These are phyloP conservation scores for Erebia aethiops DNA, from an alignment of 2,888 invertebrate genomes.

Conservation along the genomic window DNA sequence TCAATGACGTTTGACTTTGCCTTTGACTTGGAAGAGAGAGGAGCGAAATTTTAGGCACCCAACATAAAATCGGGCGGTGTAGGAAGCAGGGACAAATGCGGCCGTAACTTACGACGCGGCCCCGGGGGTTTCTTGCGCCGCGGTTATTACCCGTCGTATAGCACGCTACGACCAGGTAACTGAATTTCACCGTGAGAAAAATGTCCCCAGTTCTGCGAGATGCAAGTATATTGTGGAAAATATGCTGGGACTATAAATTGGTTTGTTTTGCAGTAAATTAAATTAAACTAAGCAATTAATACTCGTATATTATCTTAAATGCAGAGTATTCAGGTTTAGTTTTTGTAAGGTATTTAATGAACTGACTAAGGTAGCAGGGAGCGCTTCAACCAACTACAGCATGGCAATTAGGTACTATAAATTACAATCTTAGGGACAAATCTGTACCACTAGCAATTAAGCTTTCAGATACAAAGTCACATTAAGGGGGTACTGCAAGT, in stretches of 20 bases:
- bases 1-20: too few relatives aligned
- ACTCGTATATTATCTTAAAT: too few relatives aligned
- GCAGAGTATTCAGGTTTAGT: not conserved
- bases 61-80: conserved; percentile 65
- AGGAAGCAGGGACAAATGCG: conserved; percentile 77
- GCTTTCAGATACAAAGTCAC: too few relatives aligned
- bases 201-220: conserved; percentile 19
- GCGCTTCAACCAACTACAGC: too few relatives aligned
- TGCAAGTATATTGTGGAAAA: conserved; percentile 2
- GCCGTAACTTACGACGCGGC: conserved; percentile 64
- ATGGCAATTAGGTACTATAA: too few relatives aligned
- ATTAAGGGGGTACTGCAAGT: too few relatives aligned
- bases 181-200: conserved; percentile 33
- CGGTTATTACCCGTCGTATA: conserved; percentile 41
- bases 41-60: conserved; percentile 27
- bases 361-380: too few relatives aligned
- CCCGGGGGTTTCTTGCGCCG: conserved; percentile 69
- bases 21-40: not conserved
- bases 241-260: not conserved
- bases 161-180: conserved; percentile 38
- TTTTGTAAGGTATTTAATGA: too few relatives aligned
- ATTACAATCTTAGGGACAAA: too few relatives aligned
- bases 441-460: too few relatives aligned
- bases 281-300: not conserved
- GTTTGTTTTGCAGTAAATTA: not conserved